Evolutionary conservation across 2,113 vertebrate species (phyloP).

Genomic region (Gracilinanus agilis): DNA sequence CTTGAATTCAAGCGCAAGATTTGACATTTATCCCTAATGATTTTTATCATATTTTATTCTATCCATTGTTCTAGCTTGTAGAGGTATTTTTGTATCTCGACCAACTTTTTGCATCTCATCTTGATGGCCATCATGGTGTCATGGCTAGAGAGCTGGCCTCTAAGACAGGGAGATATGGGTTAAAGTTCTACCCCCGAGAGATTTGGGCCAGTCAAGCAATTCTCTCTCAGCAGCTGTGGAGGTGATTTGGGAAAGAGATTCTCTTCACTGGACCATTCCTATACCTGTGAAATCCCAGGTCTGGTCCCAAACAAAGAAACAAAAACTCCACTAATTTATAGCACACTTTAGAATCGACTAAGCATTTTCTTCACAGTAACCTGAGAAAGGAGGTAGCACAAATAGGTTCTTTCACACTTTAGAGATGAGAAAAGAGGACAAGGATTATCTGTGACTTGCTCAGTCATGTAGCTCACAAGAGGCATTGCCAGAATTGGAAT

Average conservation of each 20-base stretch:
- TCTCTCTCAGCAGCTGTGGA: neutral
- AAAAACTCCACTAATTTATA: neutral
- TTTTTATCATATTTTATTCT: neutral
- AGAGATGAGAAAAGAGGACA: neutral
- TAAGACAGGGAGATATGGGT: neutral
- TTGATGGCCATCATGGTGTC: neutral
- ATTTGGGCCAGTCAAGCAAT: neutral
- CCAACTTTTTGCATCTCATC: too few species aligned
- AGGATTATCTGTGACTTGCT: neutral
- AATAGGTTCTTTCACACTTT: neutral
- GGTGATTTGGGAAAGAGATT: neutral
- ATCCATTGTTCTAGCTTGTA: neutral
- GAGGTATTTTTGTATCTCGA: neutral
- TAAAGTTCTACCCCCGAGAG: neutral
- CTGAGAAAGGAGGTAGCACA: neutral
- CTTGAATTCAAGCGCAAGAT: neutral
- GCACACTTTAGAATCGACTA: neutral
- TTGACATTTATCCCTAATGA: neutral
- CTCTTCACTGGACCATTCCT: neutral
- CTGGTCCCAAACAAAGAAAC: neutral
- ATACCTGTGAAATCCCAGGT: neutral
- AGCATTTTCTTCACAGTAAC: neutral
- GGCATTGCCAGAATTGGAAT: neutral
- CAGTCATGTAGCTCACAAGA: neutral
- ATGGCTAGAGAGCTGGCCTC: neutral